Percentiles rank a stretch among this genome's conserved stretches.
Evolutionary conservation across 2,797 vertebrate species (phyloP).

Genomic region (Mionectes olivaceus): DNA sequence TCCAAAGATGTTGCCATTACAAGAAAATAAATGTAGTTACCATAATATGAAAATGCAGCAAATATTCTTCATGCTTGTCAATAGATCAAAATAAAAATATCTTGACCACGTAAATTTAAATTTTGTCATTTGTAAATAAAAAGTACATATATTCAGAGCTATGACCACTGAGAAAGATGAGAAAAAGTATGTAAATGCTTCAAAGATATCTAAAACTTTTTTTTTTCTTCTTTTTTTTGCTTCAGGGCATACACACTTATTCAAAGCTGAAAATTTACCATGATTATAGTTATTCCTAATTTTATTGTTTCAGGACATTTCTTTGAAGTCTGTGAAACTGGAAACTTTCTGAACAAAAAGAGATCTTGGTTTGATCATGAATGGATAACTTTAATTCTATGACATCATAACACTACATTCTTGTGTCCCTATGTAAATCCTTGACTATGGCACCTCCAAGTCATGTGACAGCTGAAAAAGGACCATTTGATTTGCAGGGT

Average conservation of each 20-base stretch:
- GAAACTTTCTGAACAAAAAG: neutral
- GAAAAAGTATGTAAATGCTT: neutral
- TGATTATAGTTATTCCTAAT: neutral
- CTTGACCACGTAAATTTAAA: neutral
- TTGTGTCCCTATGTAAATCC: constrained; percentile 30
- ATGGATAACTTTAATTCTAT: neutral
- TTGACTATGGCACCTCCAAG: neutral
- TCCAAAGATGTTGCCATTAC: neutral
- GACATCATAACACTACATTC: neutral
- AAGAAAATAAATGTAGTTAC: neutral
- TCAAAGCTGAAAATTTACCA: neutral
- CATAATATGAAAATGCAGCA: neutral
- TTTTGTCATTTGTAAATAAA: neutral
- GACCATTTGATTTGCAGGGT: constrained; percentile 35
- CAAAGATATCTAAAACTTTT: neutral
- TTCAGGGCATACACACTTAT: neutral
- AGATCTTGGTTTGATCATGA: neutral
- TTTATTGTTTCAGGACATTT: neutral
- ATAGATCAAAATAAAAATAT: neutral
- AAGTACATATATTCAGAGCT: neutral
- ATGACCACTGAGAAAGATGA: neutral
- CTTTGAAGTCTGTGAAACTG: neutral
- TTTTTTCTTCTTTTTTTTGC: neutral
- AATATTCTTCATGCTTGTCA: neutral
- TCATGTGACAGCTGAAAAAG: constrained; percentile 40